Conservation (phyloP, 2,797 vertebrate genomes). For the Clamator glandarius region DNA sequence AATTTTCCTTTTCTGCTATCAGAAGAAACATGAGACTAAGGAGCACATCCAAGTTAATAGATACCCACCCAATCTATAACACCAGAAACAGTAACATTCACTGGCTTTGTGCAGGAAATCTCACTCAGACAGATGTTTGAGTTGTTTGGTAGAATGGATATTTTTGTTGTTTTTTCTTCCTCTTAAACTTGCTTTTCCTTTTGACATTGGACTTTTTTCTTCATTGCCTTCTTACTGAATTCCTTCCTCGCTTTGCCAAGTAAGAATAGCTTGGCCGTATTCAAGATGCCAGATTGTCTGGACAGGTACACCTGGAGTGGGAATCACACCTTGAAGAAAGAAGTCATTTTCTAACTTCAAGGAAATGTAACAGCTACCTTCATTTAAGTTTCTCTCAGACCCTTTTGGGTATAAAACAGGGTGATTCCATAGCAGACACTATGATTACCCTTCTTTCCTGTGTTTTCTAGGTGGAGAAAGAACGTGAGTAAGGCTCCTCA, state of each 20-base stretch:
- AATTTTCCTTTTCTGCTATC: background rate
- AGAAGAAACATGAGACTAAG: background rate
- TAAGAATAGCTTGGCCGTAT: background rate
- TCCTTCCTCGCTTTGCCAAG: background rate
- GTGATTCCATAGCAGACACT: background rate
- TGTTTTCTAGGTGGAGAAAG: background rate
- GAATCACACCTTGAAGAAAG: background rate
- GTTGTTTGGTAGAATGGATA: background rate
- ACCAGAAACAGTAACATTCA: background rate
- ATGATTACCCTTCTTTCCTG: background rate
- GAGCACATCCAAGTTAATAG: background rate
- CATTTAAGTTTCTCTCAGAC: background rate
- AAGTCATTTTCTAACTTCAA: background rate
- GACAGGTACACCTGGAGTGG: background rate
- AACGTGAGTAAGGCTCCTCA: background rate
- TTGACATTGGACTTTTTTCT: background rate
- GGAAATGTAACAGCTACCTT: background rate
- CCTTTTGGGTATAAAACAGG: background rate
- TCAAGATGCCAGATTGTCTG: background rate
- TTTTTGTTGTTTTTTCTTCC: background rate
- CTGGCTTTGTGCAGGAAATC: background rate
- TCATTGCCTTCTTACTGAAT: background rate
- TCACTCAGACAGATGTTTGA: background rate
- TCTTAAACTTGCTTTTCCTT: background rate
- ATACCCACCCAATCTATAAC: background rate